phyloP scores from a whole-genome alignment of 92 coral and sea anemone genomes.

The Anthopleura xanthogrammica region DNA sequence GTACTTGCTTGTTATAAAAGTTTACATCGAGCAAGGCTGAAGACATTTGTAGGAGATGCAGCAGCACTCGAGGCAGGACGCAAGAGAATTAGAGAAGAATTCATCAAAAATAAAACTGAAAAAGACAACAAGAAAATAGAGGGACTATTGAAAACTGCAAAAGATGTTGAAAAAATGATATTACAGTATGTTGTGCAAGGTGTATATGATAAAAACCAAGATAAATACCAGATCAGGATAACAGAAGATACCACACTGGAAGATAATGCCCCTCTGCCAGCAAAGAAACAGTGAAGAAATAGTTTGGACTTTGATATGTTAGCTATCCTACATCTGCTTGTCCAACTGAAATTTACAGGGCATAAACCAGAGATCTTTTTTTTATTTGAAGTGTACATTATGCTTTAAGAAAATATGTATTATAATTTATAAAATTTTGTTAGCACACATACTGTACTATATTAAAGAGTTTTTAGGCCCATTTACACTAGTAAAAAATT shows the following conservation, averaged over 20 bases:
- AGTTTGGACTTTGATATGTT: neutral
- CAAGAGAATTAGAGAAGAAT: constrained; percentile 71
- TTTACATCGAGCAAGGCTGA: constrained; percentile 75
- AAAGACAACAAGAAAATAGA: constrained; percentile 65
- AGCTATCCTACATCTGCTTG: too few relatives aligned
- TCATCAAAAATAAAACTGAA: constrained; percentile 69
- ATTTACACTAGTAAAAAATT: too few relatives aligned
- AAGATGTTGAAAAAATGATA: constrained; percentile 74
- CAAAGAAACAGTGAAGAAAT: constrained; percentile 40
- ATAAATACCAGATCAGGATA: constrained; percentile 53
- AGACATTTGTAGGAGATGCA: constrained; percentile 72
- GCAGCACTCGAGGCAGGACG: constrained; percentile 78
- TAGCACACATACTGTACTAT: too few relatives aligned
- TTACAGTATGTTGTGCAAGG: constrained; percentile 88
- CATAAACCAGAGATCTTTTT: too few relatives aligned
- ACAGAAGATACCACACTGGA: constrained; percentile 72
- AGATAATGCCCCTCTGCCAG: constrained; percentile 79
- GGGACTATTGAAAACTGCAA: constrained; percentile 73
- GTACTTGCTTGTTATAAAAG: constrained; percentile 86
- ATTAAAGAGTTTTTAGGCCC: too few relatives aligned
- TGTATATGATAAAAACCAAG: constrained; percentile 45
- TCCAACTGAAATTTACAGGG: too few relatives aligned
- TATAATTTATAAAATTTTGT: too few relatives aligned
- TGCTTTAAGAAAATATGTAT: too few relatives aligned
- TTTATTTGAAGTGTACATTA: too few relatives aligned